Evolutionary conservation across 2,888 invertebrate genomes (phyloP).

Genomic region (Ormia ochracea): DNA sequence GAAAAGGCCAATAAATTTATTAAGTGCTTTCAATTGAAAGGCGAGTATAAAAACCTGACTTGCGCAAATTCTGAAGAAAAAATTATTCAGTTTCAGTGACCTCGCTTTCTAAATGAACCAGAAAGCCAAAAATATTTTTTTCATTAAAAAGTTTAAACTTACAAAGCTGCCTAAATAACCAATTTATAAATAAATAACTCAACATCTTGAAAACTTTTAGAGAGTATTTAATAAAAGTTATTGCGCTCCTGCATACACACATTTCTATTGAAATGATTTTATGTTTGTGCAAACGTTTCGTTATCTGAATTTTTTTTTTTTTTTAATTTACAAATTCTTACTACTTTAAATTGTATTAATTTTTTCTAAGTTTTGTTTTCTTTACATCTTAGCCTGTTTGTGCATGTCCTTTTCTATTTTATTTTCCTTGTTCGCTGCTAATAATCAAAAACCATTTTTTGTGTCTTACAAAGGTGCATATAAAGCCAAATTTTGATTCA

Average conservation of each 20-base stretch:
- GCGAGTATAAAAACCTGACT: too few relatives aligned
- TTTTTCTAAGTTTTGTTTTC: conserved; percentile 15
- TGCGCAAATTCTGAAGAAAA: too few relatives aligned
- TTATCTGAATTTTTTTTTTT: conserved; percentile 31
- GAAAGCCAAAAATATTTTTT: too few relatives aligned
- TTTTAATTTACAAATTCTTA: conserved; percentile 1
- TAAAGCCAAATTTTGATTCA: conserved; percentile 46
- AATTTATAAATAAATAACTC: too few relatives aligned
- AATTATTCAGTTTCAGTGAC: too few relatives aligned
- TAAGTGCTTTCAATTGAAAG: background rate
- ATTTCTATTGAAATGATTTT: conserved; percentile 1
- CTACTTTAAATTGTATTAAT: conserved; percentile 32
- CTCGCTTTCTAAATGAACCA: too few relatives aligned
- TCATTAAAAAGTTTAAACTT: too few relatives aligned
- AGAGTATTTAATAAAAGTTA: background rate
- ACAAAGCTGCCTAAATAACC: too few relatives aligned
- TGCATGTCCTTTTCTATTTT: conserved; percentile 56
- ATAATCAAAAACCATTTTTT: conserved; percentile 20
- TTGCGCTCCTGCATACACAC: background rate
- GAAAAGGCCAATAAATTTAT: background rate
- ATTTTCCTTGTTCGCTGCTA: conserved; percentile 16
- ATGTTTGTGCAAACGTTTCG: conserved; percentile 51
- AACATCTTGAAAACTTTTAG: too few relatives aligned
- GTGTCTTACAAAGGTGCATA: conserved; percentile 62
- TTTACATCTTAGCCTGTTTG: conserved; percentile 47